A percentile compares a stretch with the other conserved stretches of the same genome.
These are phyloP conservation scores for Euzetes globulus DNA, from an alignment of 2,888 invertebrate species.

Conservation along the genomic window DNA sequence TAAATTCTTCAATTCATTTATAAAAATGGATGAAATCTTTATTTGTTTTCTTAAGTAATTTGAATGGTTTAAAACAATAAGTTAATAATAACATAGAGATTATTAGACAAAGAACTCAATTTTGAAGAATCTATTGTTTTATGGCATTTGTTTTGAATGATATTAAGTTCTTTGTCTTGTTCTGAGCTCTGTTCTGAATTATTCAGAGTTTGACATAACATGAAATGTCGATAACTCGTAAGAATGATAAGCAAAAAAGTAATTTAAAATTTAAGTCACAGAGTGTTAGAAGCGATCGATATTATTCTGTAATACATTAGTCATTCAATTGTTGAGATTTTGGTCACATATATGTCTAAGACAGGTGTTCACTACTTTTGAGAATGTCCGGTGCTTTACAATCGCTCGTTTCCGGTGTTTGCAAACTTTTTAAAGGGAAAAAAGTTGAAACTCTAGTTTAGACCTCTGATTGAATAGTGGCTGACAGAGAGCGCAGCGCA, in stretches of 20 bases:
- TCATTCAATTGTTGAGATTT: constrained; percentile 1
- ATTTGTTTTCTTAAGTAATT: too few species aligned
- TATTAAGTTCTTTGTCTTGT: background rate
- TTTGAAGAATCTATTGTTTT: too few species aligned
- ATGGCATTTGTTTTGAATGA: too few species aligned
- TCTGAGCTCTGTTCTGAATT: background rate
- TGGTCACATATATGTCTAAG: constrained; percentile 7
- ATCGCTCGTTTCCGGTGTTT: constrained; percentile 18
- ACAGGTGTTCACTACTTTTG: constrained; percentile 19
- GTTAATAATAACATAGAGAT: too few species aligned
- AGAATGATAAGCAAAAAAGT: background rate
- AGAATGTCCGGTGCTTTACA: constrained; percentile 4
- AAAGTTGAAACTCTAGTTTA: constrained; percentile 4
- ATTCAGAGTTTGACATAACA: background rate
- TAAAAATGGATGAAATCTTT: too few species aligned
- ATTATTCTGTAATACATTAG: background rate
- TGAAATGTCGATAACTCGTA: background rate
- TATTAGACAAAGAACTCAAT: too few species aligned
- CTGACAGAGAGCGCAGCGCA: constrained; percentile 4
- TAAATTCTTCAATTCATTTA: too few species aligned
- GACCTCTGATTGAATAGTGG: background rate
- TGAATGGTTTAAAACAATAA: too few species aligned
- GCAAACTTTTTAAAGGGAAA: constrained; percentile 16
- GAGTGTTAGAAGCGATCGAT: background rate
- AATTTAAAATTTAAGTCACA: background rate